Conservation (phyloP, 2,797 vertebrate genomes). For the Tinamus major region DNA sequence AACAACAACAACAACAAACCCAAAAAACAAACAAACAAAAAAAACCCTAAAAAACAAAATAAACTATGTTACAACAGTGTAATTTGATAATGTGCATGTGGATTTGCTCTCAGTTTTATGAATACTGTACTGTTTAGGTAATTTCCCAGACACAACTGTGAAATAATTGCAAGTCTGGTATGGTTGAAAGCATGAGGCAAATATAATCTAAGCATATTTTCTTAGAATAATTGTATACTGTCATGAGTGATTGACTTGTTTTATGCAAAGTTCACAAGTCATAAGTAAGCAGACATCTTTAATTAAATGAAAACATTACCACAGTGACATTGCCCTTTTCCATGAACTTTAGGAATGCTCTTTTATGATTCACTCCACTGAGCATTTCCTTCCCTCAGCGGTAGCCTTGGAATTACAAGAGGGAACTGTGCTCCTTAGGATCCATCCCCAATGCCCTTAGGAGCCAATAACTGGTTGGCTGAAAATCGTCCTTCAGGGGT, state of each 20-base stretch:
- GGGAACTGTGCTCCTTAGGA: not conserved
- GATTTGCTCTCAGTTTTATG: constrained; percentile 64
- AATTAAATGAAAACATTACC: constrained; percentile 44
- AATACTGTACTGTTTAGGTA: constrained; percentile 68
- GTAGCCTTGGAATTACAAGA: not conserved
- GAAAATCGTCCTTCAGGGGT: not conserved
- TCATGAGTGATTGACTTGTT: constrained; percentile 66
- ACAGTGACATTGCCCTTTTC: not conserved
- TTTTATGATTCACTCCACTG: not conserved
- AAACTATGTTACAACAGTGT: constrained; percentile 52
- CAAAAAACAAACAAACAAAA: too few species aligned
- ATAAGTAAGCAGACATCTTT: constrained; percentile 24
- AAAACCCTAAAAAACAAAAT: not conserved
- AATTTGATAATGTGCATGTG: constrained; percentile 69
- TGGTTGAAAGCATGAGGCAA: constrained; percentile 67
- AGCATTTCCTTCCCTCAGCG: not conserved
- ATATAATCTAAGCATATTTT: constrained; percentile 46
- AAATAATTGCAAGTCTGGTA: constrained; percentile 71
- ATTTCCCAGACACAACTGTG: constrained; percentile 60
- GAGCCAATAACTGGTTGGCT: not conserved
- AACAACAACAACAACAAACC: too few species aligned
- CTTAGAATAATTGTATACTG: constrained; percentile 66
- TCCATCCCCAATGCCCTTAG: not conserved
- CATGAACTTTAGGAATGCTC: constrained; percentile 11
- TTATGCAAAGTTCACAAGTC: constrained; percentile 49